Percentiles rank a stretch among this genome's conserved stretches.
These are phyloP conservation scores for Dinomys branickii DNA, from an alignment of 2,113 vertebrate genomes.

Conservation along the genomic window DNA sequence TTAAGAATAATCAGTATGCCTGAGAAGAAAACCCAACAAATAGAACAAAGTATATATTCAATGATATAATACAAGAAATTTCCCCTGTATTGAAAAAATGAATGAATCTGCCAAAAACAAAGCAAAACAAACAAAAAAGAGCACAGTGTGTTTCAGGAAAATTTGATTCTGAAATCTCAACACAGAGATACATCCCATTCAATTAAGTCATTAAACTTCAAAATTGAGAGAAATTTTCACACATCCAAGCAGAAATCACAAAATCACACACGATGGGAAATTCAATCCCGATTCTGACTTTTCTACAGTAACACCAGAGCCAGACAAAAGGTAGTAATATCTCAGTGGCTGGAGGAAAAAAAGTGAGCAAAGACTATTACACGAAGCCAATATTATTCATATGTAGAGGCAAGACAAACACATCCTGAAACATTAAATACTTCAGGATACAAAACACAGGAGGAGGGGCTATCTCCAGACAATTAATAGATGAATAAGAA, in stretches of 20 bases:
- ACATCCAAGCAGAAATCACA: neutral
- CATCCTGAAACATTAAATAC: neutral
- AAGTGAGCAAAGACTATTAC: neutral
- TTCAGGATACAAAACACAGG: neutral
- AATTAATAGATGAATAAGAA: neutral
- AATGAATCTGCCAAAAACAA: neutral
- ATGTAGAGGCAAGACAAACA: neutral
- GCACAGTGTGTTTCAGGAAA: neutral
- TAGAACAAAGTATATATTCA: constrained; percentile 2
- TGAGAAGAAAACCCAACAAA: neutral
- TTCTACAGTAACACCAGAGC: neutral
- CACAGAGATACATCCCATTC: neutral
- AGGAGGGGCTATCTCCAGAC: neutral
- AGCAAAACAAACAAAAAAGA: neutral
- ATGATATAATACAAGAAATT: neutral
- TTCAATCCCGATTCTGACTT: neutral
- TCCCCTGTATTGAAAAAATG: neutral
- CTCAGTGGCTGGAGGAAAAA: neutral
- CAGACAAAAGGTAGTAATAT: neutral
- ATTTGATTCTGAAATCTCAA: constrained; percentile 19
- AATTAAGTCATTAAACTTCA: constrained; percentile 21
- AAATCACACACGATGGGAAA: neutral
- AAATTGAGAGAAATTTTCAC: constrained; percentile 15
- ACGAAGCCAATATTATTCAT: neutral
- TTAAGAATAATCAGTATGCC: neutral